Base-by-base conservation (phyloP, 2,797 vertebrate genomes). In the Eleutherodactylus coqui region DNA sequence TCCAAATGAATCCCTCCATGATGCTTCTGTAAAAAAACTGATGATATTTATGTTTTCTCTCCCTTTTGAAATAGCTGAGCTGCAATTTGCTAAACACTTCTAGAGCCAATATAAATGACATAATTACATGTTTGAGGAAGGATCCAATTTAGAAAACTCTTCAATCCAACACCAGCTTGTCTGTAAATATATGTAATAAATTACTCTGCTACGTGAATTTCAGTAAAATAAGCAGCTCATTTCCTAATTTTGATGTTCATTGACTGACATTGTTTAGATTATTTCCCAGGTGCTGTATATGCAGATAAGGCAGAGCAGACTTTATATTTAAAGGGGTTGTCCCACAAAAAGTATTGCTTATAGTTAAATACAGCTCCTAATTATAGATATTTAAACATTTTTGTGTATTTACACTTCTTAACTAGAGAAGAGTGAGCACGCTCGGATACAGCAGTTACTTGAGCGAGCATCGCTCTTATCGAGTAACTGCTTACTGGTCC, bases 81-180 rank as follows among this genome's bases (percentile, higher is more conserved):
- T 90, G 32, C 16, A 1, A 0, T 82, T 86, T 75, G 62, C 86
- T 86, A 80, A 77, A 27, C 83, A 83, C 88, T 85, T 87, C 88
- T 84, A 88, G 83, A 90, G 77, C 89, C 77, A 76, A 91, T 90
- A 88, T 90, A 88, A 88, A 89, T 90, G 85, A 91, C 73, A 86
- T 88, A 90, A 88, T 91, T 89, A 72, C 84, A 75, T 62, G 67
- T 90, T 90, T 90, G 79, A 85, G 84, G 91, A 91, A 88, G 83
- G 62, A 77, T 83, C 85, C 87, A 0, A 90, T 91, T 91, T 81
- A 75, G 88, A 75, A 86, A 58, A 89, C 55, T 47, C 60, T 78
- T 64, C 75, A 77, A 85, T 69, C 69, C 3, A 4, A 27, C 17
- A 72, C 38, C 84, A 75, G 67, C 53, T 36, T 80, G 70, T 81